Conservation (phyloP, 1,140 invertebrate species). For the Capitella teleta region DNA sequence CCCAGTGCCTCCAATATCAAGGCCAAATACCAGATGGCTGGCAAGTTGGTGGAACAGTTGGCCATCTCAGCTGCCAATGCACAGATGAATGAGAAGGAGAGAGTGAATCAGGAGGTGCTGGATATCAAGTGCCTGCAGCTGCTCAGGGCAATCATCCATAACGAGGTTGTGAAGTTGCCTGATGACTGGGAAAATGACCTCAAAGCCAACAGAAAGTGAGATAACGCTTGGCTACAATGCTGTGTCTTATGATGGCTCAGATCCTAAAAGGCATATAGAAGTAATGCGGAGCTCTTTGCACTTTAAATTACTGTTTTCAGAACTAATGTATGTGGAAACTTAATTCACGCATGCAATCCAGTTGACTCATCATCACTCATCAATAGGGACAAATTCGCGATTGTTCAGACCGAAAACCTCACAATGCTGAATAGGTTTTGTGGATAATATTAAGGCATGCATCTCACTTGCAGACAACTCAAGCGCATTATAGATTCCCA, state of each 20-base stretch:
- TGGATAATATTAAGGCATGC: background rate
- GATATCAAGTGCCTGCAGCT: conserved; percentile 38
- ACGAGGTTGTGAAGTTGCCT: conserved; percentile 35
- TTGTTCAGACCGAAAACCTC: background rate
- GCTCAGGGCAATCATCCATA: conserved; percentile 34
- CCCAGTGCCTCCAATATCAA: background rate
- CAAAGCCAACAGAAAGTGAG: background rate
- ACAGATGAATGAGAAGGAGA: background rate
- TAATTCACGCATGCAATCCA: background rate
- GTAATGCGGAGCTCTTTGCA: background rate
- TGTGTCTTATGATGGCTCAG: background rate
- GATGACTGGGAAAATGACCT: conserved; percentile 26
- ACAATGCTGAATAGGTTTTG: background rate
- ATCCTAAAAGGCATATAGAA: background rate
- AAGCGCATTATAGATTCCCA: conserved; percentile 30
- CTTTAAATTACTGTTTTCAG: background rate
- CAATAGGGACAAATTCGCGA: background rate
- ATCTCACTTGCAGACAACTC: conserved; percentile 36
- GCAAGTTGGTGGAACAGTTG: conserved; percentile 31
- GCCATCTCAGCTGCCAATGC: conserved; percentile 6
- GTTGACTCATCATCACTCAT: background rate
- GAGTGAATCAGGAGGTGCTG: conserved; percentile 29
- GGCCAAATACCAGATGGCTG: conserved; percentile 18
- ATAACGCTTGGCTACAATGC: background rate
- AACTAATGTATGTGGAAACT: background rate